Evolutionary conservation across 2,113 vertebrate species (phyloP).

Genomic region (Microtus ochrogaster): DNA sequence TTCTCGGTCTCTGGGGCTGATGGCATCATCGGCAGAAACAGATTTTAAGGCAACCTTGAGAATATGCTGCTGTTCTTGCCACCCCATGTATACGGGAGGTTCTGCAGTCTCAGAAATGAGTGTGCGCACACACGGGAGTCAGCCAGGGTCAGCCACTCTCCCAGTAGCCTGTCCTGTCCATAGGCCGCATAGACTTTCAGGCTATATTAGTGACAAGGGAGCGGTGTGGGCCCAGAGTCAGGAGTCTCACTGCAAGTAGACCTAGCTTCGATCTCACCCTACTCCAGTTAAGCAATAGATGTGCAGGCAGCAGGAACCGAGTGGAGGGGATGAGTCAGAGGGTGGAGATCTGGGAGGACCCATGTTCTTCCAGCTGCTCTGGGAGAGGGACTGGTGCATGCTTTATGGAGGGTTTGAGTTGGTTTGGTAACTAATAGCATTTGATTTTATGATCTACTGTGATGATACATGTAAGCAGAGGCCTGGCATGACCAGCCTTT

Average conservation of each 20-base stretch:
- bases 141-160: not conserved
- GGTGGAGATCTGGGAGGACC: not conserved
- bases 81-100: not conserved
- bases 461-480: not conserved
- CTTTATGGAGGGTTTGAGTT: not conserved
- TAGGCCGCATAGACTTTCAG: not conserved
- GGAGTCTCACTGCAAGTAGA: not conserved
- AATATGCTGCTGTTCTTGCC: not conserved
- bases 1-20: not conserved
- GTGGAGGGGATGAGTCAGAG: conserved; percentile 26
- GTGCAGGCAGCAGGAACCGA: not conserved
- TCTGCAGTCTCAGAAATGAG: not conserved
- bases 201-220: not conserved
- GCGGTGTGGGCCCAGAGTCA: not conserved
- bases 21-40: not conserved
- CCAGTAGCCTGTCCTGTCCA: not conserved
- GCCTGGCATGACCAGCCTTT: not conserved
- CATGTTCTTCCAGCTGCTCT: conserved; percentile 14
- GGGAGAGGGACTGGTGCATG: not conserved
- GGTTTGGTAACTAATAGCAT: not conserved
- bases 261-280: not conserved
- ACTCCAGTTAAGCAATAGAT: not conserved
- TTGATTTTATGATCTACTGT: conserved; percentile 5
- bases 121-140: not conserved
- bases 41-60: not conserved